Evolutionary conservation across 2,888 invertebrate genomes (phyloP).

Genomic region (Timema cristinae): DNA sequence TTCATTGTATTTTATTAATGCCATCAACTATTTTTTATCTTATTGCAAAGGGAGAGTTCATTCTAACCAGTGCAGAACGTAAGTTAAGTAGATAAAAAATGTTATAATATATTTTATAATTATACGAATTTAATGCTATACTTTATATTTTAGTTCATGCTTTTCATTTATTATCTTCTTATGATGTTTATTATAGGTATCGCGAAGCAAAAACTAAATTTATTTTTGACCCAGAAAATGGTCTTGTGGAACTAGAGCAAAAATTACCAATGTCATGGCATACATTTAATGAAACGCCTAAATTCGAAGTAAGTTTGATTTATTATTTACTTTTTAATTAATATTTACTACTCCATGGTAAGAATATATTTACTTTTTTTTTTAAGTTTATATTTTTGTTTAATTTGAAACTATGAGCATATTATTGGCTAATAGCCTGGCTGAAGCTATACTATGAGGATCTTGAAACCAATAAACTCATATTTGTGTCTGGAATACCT

Average conservation of each 20-base stretch:
- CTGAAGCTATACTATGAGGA: too few species aligned
- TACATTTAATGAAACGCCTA: conserved; percentile 81
- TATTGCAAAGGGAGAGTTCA: too few species aligned
- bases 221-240: conserved; percentile 74
- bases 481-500: too few species aligned
- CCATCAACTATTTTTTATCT: too few species aligned
- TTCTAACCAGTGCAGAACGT: too few species aligned
- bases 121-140: too few species aligned
- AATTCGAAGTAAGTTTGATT: conserved; percentile 54
- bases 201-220: conserved; percentile 83
- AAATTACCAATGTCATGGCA: conserved; percentile 90
- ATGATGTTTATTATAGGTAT: conserved; percentile 52
- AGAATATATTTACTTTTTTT: background rate
- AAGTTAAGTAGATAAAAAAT: too few species aligned
- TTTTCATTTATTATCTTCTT: too few species aligned
- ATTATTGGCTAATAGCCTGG: background rate
- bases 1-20: too few species aligned
- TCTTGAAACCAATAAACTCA: too few species aligned
- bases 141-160: too few species aligned
- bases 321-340: background rate
- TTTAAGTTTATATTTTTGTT: background rate
- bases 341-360: background rate
- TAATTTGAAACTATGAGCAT: background rate
- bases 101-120: too few species aligned
- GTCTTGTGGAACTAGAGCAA: conserved; percentile 74